Conservation (phyloP, 2,797 vertebrate species). For the Catamblyrhynchus diadema region DNA sequence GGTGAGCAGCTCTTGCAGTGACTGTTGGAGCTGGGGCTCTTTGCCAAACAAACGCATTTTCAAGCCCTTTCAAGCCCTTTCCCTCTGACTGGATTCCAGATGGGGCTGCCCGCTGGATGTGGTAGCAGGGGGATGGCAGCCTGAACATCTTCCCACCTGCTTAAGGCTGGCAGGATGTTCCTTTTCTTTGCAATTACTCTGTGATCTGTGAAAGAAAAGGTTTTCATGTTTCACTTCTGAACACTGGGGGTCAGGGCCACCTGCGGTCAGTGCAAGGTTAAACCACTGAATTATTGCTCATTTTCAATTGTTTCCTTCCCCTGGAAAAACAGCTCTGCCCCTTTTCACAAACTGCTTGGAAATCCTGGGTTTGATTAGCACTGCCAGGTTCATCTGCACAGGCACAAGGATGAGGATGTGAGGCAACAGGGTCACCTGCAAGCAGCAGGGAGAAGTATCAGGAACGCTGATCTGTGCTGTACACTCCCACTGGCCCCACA, state of each 20-base stretch:
- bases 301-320: neutral
- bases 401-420: accelerated
- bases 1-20: neutral
- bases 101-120: neutral
- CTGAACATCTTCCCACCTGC: neutral
- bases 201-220: neutral
- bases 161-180: neutral
- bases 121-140: neutral
- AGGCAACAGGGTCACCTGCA: neutral
- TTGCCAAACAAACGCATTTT: neutral
- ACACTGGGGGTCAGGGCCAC: accelerated
- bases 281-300: neutral
- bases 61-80: neutral
- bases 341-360: neutral
- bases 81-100: neutral
- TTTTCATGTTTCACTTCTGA: neutral
- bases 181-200: neutral
- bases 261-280: accelerated
- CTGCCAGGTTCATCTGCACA: neutral
- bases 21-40: neutral
- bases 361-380: accelerated
- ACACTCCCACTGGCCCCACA: neutral
- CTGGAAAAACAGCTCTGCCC: neutral
- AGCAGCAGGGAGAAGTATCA: neutral
- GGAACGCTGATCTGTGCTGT: accelerated